Percentiles rank a stretch among this genome's conserved stretches.
These are phyloP conservation scores for Carpatolechia fugitivella DNA, from an alignment of 2,888 invertebrate genomes.

Conservation along the genomic window DNA sequence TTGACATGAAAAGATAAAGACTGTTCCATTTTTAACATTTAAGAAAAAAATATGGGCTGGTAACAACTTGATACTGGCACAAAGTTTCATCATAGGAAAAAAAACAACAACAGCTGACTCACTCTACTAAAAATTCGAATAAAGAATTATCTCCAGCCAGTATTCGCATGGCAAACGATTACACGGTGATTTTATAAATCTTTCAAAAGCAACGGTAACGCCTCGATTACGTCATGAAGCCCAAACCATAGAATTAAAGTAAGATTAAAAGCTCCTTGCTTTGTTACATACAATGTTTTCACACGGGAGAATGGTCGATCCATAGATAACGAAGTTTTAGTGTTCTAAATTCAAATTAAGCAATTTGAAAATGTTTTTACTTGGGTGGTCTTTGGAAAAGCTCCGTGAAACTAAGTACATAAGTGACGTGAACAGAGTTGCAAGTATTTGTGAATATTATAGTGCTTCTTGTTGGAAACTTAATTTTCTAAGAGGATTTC, in stretches of 20 bases:
- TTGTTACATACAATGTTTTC: constrained; percentile 24
- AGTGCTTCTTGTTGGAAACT: background rate
- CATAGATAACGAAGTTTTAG: constrained; percentile 28
- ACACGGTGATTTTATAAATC: constrained; percentile 1
- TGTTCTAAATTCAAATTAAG: constrained; percentile 7
- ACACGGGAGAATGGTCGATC: constrained; percentile 31
- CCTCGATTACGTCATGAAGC: constrained; percentile 4
- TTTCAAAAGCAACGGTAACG: constrained; percentile 4
- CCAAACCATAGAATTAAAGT: background rate
- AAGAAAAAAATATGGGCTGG: background rate
- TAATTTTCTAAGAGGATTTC: background rate
- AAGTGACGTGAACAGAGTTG: too few species aligned
- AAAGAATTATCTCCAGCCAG: background rate
- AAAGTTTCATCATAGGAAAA: too few species aligned
- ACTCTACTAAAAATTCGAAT: background rate
- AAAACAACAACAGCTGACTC: too few species aligned
- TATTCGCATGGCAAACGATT: background rate
- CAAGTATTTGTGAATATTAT: too few species aligned
- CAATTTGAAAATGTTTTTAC: background rate
- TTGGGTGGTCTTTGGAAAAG: constrained; percentile 1
- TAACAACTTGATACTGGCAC: too few species aligned
- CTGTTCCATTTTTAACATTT: background rate
- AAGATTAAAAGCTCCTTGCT: constrained; percentile 11
- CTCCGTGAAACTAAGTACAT: background rate
- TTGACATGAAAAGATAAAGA: background rate